Conservation (phyloP, 2,888 invertebrate genomes). For the Andrena praecox region DNA sequence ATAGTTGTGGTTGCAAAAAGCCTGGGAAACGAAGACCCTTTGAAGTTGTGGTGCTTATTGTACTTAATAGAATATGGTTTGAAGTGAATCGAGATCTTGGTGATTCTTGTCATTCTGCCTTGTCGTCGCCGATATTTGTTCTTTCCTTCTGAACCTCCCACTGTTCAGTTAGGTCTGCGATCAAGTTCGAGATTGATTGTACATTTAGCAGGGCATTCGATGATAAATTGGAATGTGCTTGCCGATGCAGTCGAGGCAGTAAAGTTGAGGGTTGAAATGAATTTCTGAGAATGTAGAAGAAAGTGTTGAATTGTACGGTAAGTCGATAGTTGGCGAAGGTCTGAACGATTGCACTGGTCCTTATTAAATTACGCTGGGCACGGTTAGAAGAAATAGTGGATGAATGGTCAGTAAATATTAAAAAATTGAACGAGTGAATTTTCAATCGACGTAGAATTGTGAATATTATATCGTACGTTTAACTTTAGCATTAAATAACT, state of each 20-base stretch:
- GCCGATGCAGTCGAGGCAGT: too few species aligned
- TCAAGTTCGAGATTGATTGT: not conserved
- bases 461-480: not conserved
- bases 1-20: too few species aligned
- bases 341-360: too few species aligned
- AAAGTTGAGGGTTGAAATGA: too few species aligned
- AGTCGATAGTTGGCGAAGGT: not conserved
- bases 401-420: not conserved
- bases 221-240: too few species aligned
- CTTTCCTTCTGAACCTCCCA: not conserved
- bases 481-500: not conserved
- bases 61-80: not conserved
- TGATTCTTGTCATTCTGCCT: conserved; percentile 32
- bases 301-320: not conserved
- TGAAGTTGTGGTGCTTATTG: not conserved
- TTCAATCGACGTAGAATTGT: not conserved
- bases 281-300: too few species aligned
- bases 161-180: not conserved
- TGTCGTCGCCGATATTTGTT: conserved; percentile 36
- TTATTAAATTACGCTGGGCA: not conserved
- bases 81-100: not conserved
- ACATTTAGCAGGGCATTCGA: too few species aligned
- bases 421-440: not conserved
- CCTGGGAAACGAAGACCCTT: too few species aligned
- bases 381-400: not conserved